These are phyloP conservation scores for Poecilia gillii DNA, from an alignment of 2,797 vertebrate genomes.

Conservation along the genomic window DNA sequence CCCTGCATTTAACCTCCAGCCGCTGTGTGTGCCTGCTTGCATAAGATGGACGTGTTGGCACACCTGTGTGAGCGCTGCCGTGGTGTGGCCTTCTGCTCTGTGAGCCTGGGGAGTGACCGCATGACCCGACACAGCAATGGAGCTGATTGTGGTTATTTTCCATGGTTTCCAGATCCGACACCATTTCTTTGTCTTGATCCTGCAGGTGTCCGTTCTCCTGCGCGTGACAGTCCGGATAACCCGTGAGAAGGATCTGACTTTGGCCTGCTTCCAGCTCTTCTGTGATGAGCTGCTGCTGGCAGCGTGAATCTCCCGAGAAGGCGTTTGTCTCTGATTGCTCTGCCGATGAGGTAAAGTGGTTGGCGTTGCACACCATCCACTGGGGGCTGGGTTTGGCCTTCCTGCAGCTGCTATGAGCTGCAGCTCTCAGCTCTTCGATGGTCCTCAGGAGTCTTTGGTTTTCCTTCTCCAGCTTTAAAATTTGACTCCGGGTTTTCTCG, in stretches of 20 bases:
- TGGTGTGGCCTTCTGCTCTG: conserved; percentile 72
- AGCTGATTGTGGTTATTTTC: conserved; percentile 86
- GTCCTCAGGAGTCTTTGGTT: conserved; percentile 90
- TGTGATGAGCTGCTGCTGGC: conserved; percentile 71
- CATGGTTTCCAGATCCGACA: conserved; percentile 86
- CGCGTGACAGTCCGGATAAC: conserved; percentile 78
- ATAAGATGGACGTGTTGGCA: conserved; percentile 83
- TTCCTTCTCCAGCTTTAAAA: conserved; percentile 92
- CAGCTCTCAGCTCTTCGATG: conserved; percentile 87
- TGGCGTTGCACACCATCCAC: not conserved
- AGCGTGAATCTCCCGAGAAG: conserved; percentile 58
- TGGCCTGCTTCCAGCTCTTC: conserved; percentile 78
- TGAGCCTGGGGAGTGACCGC: conserved; percentile 67
- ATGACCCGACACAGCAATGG: conserved; percentile 71
- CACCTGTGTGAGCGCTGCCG: conserved; percentile 61
- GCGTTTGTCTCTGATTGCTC: conserved; percentile 27
- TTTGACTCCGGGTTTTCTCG: conserved; percentile 87
- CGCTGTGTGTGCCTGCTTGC: conserved; percentile 88
- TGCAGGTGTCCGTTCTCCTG: conserved; percentile 85
- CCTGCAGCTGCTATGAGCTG: conserved; percentile 78
- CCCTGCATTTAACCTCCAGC: conserved; percentile 90
- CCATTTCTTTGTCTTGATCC: conserved; percentile 81
- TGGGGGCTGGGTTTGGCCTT: conserved; percentile 35
- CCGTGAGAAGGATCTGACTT: conserved; percentile 79
- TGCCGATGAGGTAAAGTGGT: conserved; percentile 27